Evolutionary conservation across 2,888 invertebrate genomes (phyloP).

Genomic region (Schrankia costaestrigalis): DNA sequence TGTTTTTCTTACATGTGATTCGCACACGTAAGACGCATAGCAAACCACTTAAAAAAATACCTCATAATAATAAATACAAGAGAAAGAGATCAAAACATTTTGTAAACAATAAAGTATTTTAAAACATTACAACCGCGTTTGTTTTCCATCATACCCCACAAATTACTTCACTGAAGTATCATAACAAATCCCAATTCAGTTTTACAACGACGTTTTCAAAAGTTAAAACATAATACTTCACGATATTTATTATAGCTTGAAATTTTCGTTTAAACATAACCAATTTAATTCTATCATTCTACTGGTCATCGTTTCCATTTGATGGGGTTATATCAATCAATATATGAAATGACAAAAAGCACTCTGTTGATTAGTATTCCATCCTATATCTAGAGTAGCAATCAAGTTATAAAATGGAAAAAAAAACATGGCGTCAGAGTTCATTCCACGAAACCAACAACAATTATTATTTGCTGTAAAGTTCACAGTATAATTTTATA

Average conservation of each 20-base stretch:
- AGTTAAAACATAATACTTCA: slow-evolving; percentile 14
- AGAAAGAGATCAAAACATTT: no score
- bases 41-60: no score
- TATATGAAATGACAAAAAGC: slow-evolving; percentile 41
- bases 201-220: slow-evolving; percentile 10
- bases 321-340: slow-evolving; percentile 30
- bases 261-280: slow-evolving; percentile 13
- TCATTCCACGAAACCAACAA: slow-evolving; percentile 18
- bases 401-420: slow-evolving; percentile 25
- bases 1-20: no score
- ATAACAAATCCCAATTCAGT: slow-evolving; percentile 14
- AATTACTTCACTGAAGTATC: slow-evolving; percentile 5
- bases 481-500: slow-evolving; percentile 18
- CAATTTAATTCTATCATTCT: slow-evolving; percentile 15
- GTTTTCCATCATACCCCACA: slow-evolving; percentile 13
- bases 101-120: slow-evolving; percentile 1
- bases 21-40: no score
- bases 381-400: slow-evolving; percentile 18
- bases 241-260: slow-evolving; percentile 13
- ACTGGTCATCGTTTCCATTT: slow-evolving; percentile 23
- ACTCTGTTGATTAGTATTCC: slow-evolving; percentile 42
- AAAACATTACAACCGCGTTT: slow-evolving; percentile 11
- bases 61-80: no score
- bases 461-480: slow-evolving; percentile 17
- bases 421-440: slow-evolving; percentile 15